phyloP scores from a whole-genome alignment of 2,113 vertebrate species.

The Prunella fulvescens region DNA sequence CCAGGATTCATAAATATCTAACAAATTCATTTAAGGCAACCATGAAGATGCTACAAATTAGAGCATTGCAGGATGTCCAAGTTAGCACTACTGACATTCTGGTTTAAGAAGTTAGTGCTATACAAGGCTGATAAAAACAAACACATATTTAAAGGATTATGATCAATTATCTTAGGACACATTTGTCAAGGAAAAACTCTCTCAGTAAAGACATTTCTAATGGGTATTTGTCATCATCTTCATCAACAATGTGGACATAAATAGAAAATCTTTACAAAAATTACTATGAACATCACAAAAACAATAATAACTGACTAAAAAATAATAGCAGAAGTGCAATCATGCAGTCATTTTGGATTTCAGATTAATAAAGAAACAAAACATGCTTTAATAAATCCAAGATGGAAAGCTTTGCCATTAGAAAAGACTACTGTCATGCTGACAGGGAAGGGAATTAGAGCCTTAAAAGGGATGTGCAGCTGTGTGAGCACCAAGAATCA shows the following conservation, averaged over 20 bases:
- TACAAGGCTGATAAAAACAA: background rate
- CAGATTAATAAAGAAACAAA: background rate
- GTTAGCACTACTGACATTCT: background rate
- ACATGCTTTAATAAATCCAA: background rate
- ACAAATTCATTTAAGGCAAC: background rate
- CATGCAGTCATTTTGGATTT: background rate
- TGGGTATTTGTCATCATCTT: conserved; percentile 16
- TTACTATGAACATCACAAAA: background rate
- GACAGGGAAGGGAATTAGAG: background rate
- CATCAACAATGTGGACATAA: background rate
- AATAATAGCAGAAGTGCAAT: background rate
- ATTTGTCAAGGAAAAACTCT: background rate
- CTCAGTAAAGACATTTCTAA: background rate
- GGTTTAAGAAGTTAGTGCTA: background rate
- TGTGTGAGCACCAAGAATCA: background rate
- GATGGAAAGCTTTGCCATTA: background rate
- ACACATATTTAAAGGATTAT: background rate
- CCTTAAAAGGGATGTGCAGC: background rate
- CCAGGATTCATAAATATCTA: background rate
- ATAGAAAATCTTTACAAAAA: conserved; percentile 9
- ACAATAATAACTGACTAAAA: background rate
- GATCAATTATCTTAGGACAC: background rate
- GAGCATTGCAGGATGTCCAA: background rate
- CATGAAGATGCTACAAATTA: background rate
- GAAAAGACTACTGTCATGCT: background rate